These are phyloP conservation scores for Gorsachius magnificus DNA, from an alignment of 2,797 vertebrate genomes.

Conservation along the genomic window DNA sequence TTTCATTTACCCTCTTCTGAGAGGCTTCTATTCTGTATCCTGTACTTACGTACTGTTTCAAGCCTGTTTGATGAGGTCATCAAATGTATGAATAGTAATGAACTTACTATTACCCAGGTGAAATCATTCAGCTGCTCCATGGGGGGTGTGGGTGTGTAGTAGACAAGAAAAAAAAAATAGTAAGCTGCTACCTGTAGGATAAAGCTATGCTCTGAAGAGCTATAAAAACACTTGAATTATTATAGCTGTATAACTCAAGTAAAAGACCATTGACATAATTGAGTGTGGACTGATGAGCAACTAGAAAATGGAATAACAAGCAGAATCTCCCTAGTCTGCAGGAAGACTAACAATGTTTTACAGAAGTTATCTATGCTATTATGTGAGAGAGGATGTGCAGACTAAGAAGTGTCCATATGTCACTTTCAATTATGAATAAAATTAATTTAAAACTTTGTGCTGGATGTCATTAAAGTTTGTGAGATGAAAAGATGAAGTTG, in stretches of 20 bases:
- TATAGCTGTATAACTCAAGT: neutral
- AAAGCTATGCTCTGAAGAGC: neutral
- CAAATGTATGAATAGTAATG: neutral
- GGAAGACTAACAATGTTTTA: neutral
- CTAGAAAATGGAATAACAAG: neutral
- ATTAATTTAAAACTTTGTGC: neutral
- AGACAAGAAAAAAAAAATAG: neutral
- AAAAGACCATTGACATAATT: neutral
- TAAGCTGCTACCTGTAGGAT: neutral
- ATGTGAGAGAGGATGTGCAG: neutral
- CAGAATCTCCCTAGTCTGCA: neutral
- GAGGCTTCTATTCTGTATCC: neutral
- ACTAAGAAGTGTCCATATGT: neutral
- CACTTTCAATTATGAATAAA: neutral
- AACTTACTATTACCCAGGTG: neutral
- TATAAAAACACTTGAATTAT: neutral
- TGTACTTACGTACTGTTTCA: neutral
- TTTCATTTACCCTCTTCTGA: neutral
- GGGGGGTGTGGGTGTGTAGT: fast-evolving
- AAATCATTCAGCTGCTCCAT: neutral
- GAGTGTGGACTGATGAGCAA: neutral
- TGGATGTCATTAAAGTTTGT: neutral
- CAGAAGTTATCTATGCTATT: neutral
- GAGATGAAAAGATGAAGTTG: neutral
- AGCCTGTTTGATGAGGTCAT: neutral